Evolutionary conservation across 1,140 invertebrate genomes (phyloP).

Genomic region (Venturia canescens): DNA sequence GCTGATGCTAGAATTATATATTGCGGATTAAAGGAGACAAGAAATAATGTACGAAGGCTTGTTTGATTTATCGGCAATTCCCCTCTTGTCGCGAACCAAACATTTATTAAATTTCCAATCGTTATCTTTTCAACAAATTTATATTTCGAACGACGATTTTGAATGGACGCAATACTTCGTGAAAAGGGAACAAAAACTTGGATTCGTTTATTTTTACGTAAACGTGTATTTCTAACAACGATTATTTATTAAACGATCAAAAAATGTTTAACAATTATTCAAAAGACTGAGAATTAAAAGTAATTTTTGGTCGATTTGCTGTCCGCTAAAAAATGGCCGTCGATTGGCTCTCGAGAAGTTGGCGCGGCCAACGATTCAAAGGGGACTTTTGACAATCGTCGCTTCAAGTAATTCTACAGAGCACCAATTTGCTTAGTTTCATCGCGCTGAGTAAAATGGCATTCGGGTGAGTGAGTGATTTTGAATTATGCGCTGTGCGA

Average conservation of each 20-base stretch:
- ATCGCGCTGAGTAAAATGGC: too few species aligned
- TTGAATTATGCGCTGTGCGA: too few species aligned
- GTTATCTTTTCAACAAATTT: neutral
- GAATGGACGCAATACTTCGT: too few species aligned
- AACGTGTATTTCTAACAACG: neutral
- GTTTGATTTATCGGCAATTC: too few species aligned
- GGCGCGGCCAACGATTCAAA: too few species aligned
- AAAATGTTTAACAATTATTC: neutral
- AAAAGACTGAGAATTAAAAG: neutral
- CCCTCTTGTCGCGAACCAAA: too few species aligned
- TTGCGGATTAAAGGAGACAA: conserved; percentile 19
- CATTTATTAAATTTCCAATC: conserved; percentile 10
- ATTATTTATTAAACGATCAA: neutral
- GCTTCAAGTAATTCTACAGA: too few species aligned
- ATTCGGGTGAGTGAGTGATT: too few species aligned
- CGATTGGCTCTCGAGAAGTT: too few species aligned
- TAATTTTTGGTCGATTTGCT: neutral
- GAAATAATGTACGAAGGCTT: neutral
- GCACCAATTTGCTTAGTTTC: too few species aligned
- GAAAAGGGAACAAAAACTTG: too few species aligned
- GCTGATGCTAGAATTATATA: conserved; percentile 42
- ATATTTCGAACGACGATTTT: neutral
- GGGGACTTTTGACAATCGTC: too few species aligned
- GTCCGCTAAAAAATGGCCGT: neutral
- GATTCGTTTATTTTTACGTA: neutral